phyloP scores from a whole-genome alignment of 2,888 invertebrate species.

The Eupithecia pulchellata region DNA sequence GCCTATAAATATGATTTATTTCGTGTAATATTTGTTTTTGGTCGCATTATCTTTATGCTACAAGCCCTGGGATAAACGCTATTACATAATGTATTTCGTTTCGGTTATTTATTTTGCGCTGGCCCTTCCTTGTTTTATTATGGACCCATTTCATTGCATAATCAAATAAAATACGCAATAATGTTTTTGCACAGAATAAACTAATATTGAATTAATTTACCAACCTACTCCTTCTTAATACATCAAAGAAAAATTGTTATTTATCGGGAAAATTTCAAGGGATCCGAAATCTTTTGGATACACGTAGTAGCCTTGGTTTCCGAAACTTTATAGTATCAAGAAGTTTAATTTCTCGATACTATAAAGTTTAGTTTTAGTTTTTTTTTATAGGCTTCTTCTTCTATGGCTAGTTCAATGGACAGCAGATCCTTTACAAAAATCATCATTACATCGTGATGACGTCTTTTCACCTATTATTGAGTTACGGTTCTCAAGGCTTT shows the following conservation, averaged over 20 bases:
- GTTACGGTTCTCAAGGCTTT: background rate
- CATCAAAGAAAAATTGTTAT: too few species aligned
- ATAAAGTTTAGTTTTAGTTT: too few species aligned
- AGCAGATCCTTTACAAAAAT: too few species aligned
- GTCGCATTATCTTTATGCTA: slow-evolving; percentile 44
- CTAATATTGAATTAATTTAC: too few species aligned
- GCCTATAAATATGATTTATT: slow-evolving; percentile 56
- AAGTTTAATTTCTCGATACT: too few species aligned
- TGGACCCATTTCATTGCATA: background rate
- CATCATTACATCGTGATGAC: too few species aligned
- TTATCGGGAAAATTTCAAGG: too few species aligned
- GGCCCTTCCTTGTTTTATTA: background rate
- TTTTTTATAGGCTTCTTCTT: too few species aligned
- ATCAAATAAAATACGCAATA: slow-evolving; percentile 7
- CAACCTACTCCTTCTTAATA: background rate
- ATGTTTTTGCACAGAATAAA: background rate
- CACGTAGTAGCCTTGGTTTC: background rate
- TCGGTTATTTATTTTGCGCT: slow-evolving; percentile 16
- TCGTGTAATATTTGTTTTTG: slow-evolving; percentile 53
- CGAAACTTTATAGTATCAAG: background rate
- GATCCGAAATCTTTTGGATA: too few species aligned
- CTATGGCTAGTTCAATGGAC: too few species aligned
- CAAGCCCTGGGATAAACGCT: slow-evolving; percentile 21
- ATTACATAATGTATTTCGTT: slow-evolving; percentile 20
- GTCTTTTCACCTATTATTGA: background rate